Conservation (phyloP, 1,140 invertebrate genomes). For the Phthorimaea operculella region DNA sequence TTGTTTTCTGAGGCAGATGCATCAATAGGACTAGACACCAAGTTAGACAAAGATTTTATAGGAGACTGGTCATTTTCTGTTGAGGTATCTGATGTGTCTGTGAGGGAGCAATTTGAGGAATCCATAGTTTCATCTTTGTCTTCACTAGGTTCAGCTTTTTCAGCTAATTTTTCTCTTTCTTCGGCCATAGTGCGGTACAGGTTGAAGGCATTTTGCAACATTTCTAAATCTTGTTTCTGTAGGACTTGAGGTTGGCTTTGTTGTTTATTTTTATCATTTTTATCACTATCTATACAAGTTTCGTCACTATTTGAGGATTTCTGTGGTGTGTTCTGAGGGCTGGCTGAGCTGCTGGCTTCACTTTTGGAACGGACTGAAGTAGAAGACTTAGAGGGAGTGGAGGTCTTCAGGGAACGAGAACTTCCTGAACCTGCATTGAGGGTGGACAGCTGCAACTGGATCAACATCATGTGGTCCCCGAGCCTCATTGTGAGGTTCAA, state of each 20-base stretch:
- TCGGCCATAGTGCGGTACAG: conserved; percentile 60
- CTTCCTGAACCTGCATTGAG: conserved; percentile 66
- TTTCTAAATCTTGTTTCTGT: conserved; percentile 68
- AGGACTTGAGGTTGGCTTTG: conserved; percentile 37
- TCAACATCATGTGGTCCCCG: conserved; percentile 97
- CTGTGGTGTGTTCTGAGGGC: conserved; percentile 39
- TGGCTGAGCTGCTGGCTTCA: conserved; percentile 37
- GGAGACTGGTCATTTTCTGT: conserved; percentile 68
- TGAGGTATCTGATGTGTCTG: conserved; percentile 45
- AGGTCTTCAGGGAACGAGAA: conserved; percentile 46
- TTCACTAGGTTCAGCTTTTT: conserved; percentile 33
- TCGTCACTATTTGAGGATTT: conserved; percentile 28
- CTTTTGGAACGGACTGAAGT: conserved; percentile 35
- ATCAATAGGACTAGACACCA: conserved; percentile 71
- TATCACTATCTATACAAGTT: conserved; percentile 23
- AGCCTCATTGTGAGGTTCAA: conserved; percentile 93
- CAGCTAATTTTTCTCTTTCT: conserved; percentile 49
- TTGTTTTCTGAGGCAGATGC: conserved; percentile 44
- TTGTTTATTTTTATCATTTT: conserved; percentile 33
- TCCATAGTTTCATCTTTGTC: conserved; percentile 43
- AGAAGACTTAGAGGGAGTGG: conserved; percentile 42
- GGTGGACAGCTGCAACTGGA: conserved; percentile 92
- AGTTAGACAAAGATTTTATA: conserved; percentile 72
- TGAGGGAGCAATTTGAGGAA: conserved; percentile 42
- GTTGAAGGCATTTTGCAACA: conserved; percentile 68